A percentile compares a stretch with the other conserved stretches of the same genome.
Evolutionary conservation across 2,113 vertebrate genomes (phyloP).

Genomic region (Sinocyclocheilus anophthalmus): DNA sequence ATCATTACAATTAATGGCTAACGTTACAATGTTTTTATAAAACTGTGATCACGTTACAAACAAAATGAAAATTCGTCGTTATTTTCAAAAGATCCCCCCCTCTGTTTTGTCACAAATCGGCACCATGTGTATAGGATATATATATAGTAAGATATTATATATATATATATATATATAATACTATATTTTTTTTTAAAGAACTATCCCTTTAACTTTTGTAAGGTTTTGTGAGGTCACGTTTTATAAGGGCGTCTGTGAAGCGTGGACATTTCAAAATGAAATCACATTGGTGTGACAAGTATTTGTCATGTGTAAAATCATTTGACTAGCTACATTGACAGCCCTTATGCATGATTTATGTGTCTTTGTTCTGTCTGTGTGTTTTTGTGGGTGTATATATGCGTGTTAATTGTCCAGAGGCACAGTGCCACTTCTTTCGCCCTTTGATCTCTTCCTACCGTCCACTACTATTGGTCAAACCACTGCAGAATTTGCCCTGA

Average conservation of each 20-base stretch:
- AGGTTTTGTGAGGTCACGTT: background rate
- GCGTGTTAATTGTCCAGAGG: conserved; percentile 37
- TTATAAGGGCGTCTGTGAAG: background rate
- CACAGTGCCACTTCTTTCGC: conserved; percentile 15
- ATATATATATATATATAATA: too few relatives aligned
- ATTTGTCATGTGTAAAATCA: conserved; percentile 26
- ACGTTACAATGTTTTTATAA: too few relatives aligned
- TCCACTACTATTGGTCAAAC: background rate
- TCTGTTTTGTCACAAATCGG: too few relatives aligned
- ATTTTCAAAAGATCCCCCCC: too few relatives aligned
- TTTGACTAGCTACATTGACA: conserved; percentile 45
- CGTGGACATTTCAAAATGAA: conserved; percentile 8
- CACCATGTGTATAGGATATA: too few relatives aligned
- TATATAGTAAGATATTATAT: too few relatives aligned
- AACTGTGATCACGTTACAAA: too few relatives aligned
- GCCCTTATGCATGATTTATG: conserved; percentile 42
- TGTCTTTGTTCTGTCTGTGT: conserved; percentile 36
- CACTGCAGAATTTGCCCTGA: conserved; percentile 32
- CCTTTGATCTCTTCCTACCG: background rate
- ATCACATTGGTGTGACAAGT: conserved; percentile 17
- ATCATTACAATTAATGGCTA: too few relatives aligned
- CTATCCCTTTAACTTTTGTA: background rate
- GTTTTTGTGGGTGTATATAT: conserved; percentile 24
- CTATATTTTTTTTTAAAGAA: too few relatives aligned
- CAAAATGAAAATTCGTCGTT: too few relatives aligned